Base-by-base conservation (phyloP, 2,113 vertebrate species). In the Rafetus swinhoei region DNA sequence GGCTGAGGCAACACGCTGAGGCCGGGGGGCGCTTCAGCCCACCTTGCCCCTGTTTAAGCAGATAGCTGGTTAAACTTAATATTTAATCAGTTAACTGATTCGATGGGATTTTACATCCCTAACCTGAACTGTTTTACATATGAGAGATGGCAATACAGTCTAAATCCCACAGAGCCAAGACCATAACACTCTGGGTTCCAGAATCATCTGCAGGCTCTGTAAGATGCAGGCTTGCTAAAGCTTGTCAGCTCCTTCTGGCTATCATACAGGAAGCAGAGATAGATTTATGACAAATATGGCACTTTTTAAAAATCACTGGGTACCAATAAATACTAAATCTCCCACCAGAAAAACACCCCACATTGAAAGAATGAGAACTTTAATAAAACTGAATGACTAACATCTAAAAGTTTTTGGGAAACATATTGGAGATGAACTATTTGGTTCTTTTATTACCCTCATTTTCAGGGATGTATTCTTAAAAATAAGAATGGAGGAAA, bases 161-260 rank as follows among this genome's bases (percentile, higher is more conserved):
- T 65, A 79, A 87, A 74, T 45, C 57, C 87, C 69, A 86, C 85
- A 90, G 84, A 94, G 90, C 72, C 79, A 39, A 52, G 7, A 82
- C 85, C 87, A 94, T 83, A 90, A 85, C 95, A 84, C 90, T 93
- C 65, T 82, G 81, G 90, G 90, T 92, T 96, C 87, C 72, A 93
- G 39, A 55, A 84, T 84, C 87, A 80, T 65, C 89, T 74, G 89
- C 65, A 80, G 72, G 94, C 80, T 93, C 82, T 90, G 93, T 84
- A 93, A 85, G 88, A 80, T 22, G 88, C 25, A 45, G 39, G 39
- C 39, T 77, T 77, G 6, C 6, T 77, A 92, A 93, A 96, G 90
- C 9, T 93, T 1, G 0, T 94, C 82, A 86, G 82, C 81, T 79
- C 65, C 72, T 35, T 82, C 81, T 22, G 54, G 81, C 39, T 89